Evolutionary conservation across 2,797 vertebrate species (phyloP), one percentile per base, ranked within the genome.

Genomic region (Varecia variegata): DNA sequence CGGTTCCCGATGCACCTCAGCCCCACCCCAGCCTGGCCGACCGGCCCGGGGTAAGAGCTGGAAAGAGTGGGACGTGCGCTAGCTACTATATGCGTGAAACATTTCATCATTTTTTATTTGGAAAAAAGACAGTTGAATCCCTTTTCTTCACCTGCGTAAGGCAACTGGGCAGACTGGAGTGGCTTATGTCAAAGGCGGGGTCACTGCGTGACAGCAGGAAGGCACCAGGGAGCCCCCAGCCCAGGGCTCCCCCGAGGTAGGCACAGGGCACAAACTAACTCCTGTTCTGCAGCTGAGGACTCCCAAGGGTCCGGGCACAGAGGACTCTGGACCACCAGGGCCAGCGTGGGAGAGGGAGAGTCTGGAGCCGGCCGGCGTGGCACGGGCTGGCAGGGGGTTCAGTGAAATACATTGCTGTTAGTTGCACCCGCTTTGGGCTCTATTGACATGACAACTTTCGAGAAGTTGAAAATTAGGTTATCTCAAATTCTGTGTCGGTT

Each of bases 191-290:
- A 43, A 71, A 88, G 85, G 45, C 30, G 0, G 45, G 79, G 58
- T 10, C 60, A 0, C 7, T 1, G 32, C 4, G 2, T 40, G 15
- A 40, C 25, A 15, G 83, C 7, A 13, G 25, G 88, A 27, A n/a
- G 25, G 52, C 43, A 18, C 65, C 1, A 0, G 4, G 32, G 58
- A 15, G 30, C 15, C 79, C 79, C 18, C 17, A 3, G 7, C 35
- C n/a, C 40, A 3, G 67, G 65, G 77, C 21, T 56, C 80, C 93
- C 88, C 84, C 25, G 95, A 96, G 94, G 94, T 83, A 94, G 91
- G 74, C 81, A 13, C 68, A 58, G 30, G 30, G n/a, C 67, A 74
- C 5, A 3, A 0, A 7, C 17, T 0, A 45, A 54, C n/a, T 60
- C 70, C 74, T 30, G 43, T 30, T 56, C 15, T 58, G 52, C 90